A percentile compares a stretch with the other conserved stretches of the same genome.
phyloP scores from a whole-genome alignment of 2,888 invertebrate species.

The Lithosia quadra region DNA sequence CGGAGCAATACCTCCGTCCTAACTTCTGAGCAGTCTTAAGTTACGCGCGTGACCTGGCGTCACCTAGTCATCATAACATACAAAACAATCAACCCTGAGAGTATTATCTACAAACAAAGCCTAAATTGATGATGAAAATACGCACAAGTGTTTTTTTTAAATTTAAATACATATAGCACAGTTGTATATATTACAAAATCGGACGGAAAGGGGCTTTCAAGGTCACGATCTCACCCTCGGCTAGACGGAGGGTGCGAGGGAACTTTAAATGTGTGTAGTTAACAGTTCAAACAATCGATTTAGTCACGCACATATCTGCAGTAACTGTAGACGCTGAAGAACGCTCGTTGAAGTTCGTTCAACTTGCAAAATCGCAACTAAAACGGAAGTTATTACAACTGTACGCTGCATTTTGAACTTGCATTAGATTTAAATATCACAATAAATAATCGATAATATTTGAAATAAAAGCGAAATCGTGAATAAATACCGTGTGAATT shows the following conservation, averaged over 20 bases:
- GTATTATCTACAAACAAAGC: slow-evolving; percentile 51
- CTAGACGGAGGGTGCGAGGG: slow-evolving; percentile 73
- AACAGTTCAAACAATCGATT: slow-evolving; percentile 61
- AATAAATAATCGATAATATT: slow-evolving; percentile 1
- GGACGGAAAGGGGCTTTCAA: slow-evolving; percentile 61
- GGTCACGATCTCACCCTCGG: slow-evolving; percentile 73
- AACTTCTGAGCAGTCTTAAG: slow-evolving; percentile 43
- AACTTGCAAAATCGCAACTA: slow-evolving; percentile 27
- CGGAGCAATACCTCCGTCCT: slow-evolving; percentile 56
- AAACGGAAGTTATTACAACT: slow-evolving; percentile 27
- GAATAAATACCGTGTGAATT: not conserved
- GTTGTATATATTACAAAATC: slow-evolving; percentile 26
- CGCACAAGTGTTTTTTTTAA: slow-evolving; percentile 44
- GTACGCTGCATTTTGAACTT: slow-evolving; percentile 22
- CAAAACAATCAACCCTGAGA: slow-evolving; percentile 63
- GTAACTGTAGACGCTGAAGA: slow-evolving; percentile 23
- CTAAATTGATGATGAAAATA: slow-evolving; percentile 48
- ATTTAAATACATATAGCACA: slow-evolving; percentile 14
- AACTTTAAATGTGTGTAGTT: slow-evolving; percentile 38
- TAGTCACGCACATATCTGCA: slow-evolving; percentile 35
- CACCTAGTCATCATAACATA: slow-evolving; percentile 49
- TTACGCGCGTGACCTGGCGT: slow-evolving; percentile 67
- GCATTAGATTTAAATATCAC: not conserved
- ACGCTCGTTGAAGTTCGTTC: slow-evolving; percentile 32
- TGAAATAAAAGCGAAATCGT: slow-evolving; percentile 7